These are phyloP conservation scores for Laupala kohalensis DNA, from an alignment of 1,140 invertebrate species.

Conservation along the genomic window DNA sequence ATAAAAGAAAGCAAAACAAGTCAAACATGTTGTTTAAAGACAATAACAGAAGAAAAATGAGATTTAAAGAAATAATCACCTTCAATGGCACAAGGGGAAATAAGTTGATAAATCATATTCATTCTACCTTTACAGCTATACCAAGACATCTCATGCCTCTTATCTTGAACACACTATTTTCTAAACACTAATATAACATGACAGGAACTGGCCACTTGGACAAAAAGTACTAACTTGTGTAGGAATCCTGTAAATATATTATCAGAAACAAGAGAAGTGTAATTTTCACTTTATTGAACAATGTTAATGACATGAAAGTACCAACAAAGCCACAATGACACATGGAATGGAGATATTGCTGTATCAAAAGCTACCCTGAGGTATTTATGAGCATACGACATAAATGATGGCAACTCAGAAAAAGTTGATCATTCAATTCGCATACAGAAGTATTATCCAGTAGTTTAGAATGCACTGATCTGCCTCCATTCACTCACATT, in stretches of 20 bases:
- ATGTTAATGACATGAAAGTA: not conserved
- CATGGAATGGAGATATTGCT: not conserved
- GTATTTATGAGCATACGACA: not conserved
- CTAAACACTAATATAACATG: not conserved
- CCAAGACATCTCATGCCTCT: not conserved
- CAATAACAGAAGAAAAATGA: no score
- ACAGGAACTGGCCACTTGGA: not conserved
- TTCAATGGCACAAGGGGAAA: no score
- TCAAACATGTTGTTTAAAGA: no score
- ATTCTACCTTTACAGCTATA: no score
- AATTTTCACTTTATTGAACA: not conserved
- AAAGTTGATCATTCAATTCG: not conserved
- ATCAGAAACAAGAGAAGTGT: not conserved
- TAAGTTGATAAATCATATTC: no score
- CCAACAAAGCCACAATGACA: not conserved
- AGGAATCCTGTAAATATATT: not conserved
- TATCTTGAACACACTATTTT: not conserved
- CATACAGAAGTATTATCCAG: not conserved
- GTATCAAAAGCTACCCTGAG: not conserved
- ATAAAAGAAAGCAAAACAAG: no score
- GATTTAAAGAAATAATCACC: no score
- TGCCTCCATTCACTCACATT: not conserved
- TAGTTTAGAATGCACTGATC: not conserved
- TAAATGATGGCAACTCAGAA: not conserved
- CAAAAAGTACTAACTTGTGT: not conserved